phyloP scores from a whole-genome alignment of 2,113 vertebrate genomes.

The Antigone vipio region DNA sequence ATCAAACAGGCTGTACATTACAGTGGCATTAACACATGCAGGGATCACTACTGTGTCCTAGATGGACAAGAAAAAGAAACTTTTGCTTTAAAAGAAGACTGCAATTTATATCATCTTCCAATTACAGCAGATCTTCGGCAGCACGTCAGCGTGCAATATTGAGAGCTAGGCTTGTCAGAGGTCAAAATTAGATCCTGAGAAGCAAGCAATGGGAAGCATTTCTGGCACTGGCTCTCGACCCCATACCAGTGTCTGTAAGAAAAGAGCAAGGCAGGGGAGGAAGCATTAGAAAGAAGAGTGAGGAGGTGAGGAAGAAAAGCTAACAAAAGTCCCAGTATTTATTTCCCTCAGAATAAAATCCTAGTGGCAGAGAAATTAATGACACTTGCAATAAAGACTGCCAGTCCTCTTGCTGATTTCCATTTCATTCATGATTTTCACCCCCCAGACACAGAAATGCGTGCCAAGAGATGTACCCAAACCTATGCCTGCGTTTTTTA shows the following conservation, averaged over 20 bases:
- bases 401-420: background rate
- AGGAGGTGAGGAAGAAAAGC: background rate
- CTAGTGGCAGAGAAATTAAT: background rate
- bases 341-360: background rate
- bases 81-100: background rate
- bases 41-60: background rate
- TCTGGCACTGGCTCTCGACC: background rate
- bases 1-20: background rate
- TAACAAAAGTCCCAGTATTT: background rate
- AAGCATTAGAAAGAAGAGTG: background rate
- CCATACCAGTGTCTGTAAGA: background rate
- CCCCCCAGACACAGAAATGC: background rate
- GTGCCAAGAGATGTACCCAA: background rate
- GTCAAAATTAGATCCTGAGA: conserved; percentile 45
- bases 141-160: background rate
- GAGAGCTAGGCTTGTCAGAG: background rate
- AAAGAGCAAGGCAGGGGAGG: background rate
- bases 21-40: background rate
- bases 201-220: conserved; percentile 4
- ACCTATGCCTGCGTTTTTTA: background rate
- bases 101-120: background rate
- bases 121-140: background rate
- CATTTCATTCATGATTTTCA: background rate
- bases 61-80: background rate
- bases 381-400: background rate